Base-by-base conservation (phyloP, 2,888 invertebrate species). In the Globia sparganii region DNA sequence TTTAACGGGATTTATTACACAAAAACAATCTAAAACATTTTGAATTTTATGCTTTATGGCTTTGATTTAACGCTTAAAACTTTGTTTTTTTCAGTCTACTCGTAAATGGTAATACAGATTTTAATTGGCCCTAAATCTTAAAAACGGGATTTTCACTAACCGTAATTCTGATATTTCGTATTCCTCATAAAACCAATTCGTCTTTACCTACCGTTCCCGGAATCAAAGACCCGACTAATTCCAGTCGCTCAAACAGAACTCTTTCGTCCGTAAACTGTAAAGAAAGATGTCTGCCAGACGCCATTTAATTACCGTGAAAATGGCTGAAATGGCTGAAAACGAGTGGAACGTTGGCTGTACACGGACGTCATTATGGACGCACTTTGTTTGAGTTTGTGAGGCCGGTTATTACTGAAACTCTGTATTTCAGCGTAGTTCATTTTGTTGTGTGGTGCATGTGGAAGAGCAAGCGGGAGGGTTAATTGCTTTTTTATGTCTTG, bases 281-380 rank as follows among this genome's bases (percentile, higher is more conserved):
- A 75, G 82, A 85, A 88, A 85, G 81, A 88, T 85, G 84, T 83
- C 86, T 82, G 75, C 71, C 65, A 69, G 75, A 74, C 75, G 67
- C 77, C 74, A 88, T 88, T 90, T 90, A 91, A 92, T 92, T 92
- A 87, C 89, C 90, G 89, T 88, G 88, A 90, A 91, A 91, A 90
- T 89, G 80, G 86, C 85, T 85, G 85, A 91, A 91, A 90, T 89
- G 76, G 85, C 85, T 86, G 85, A 86, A 89, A 89, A 88, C 66
- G 86, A 77, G 61, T 85, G 74, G 85, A 84, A 78, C 83, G 83
- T 80, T 66, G 76, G 78, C 80, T 75, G 75, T 84, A 80, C 81
- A 74, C 85, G 84, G 78, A 81, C 88, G 86, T 89, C 89, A 91
- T 91, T 90, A 91, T 83, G 88, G 85, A 89, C 90, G 88, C 88